Percentiles rank a stretch among this genome's conserved stretches.
Conservation (phyloP, 37 sponge, comb jelly and placozoan species). For the Diacarnus erythraeanus region DNA sequence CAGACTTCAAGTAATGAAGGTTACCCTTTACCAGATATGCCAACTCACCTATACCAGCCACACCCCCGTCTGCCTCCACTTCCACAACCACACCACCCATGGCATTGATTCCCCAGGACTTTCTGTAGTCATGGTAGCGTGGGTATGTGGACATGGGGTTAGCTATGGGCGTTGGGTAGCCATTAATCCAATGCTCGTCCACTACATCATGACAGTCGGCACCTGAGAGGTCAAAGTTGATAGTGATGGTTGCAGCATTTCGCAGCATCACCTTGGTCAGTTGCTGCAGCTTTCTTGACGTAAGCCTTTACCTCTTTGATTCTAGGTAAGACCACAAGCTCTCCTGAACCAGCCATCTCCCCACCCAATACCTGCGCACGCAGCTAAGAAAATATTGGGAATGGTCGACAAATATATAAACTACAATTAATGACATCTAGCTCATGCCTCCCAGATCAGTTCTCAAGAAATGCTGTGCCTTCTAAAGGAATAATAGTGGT, state of each 20-base stretch:
- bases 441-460: constrained; percentile 57
- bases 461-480: constrained; percentile 43
- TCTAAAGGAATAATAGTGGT: too few relatives aligned
- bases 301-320: constrained; percentile 80
- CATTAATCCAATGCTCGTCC: constrained; percentile 88
- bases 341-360: neutral
- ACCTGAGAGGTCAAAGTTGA: constrained; percentile 31
- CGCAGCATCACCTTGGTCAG: constrained; percentile 8
- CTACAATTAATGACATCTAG: too few relatives aligned
- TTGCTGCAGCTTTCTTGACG: constrained; percentile 37
- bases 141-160: constrained; percentile 82
- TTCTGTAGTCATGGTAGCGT: constrained; percentile 62
- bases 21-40: neutral
- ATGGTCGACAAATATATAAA: too few relatives aligned
- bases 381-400: too few relatives aligned
- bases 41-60: constrained; percentile 80
- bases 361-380: too few relatives aligned
- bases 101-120: constrained; percentile 89
- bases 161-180: constrained; percentile 77
- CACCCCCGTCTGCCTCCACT: constrained; percentile 81
- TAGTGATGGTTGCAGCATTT: neutral
- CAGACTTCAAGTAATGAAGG: neutral
- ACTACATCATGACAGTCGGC: constrained; percentile 90
- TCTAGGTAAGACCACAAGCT: constrained; percentile 13
- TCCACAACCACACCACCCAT: constrained; percentile 83